Conservation (phyloP, 1,140 invertebrate genomes). For the Cotesia typhae region DNA sequence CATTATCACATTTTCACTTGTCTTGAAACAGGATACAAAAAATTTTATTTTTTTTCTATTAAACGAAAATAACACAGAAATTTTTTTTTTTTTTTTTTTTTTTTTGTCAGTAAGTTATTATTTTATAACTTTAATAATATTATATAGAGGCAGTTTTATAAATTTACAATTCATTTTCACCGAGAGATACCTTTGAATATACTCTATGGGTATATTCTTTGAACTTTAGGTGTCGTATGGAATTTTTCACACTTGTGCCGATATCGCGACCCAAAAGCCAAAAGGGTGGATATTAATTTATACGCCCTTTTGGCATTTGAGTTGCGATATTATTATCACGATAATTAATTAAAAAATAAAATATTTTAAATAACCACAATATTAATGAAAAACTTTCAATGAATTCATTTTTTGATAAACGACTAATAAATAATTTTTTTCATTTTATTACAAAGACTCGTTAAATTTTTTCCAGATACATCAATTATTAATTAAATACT, state of each 20-base stretch:
- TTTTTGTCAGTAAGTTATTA: slow-evolving; percentile 4
- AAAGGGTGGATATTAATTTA: too few relatives aligned
- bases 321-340: background rate
- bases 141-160: slow-evolving; percentile 31
- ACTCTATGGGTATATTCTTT: background rate
- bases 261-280: background rate
- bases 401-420: too few relatives aligned
- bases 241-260: slow-evolving; percentile 17
- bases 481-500: too few relatives aligned
- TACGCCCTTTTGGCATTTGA: too few relatives aligned
- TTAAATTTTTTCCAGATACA: too few relatives aligned
- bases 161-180: slow-evolving; percentile 33
- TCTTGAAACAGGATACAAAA: slow-evolving; percentile 37
- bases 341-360: too few relatives aligned
- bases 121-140: background rate
- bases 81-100: background rate
- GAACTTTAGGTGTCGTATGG: slow-evolving; percentile 24
- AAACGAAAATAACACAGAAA: slow-evolving; percentile 23
- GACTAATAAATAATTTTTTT: too few relatives aligned
- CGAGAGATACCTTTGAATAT: background rate
- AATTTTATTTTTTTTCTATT: slow-evolving; percentile 16
- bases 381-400: too few relatives aligned
- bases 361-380: too few relatives aligned
- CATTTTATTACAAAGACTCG: too few relatives aligned
- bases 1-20: slow-evolving; percentile 43